These are phyloP conservation scores for Ageneiosus marmoratus DNA, from an alignment of 2,113 vertebrate species.

Conservation along the genomic window DNA sequence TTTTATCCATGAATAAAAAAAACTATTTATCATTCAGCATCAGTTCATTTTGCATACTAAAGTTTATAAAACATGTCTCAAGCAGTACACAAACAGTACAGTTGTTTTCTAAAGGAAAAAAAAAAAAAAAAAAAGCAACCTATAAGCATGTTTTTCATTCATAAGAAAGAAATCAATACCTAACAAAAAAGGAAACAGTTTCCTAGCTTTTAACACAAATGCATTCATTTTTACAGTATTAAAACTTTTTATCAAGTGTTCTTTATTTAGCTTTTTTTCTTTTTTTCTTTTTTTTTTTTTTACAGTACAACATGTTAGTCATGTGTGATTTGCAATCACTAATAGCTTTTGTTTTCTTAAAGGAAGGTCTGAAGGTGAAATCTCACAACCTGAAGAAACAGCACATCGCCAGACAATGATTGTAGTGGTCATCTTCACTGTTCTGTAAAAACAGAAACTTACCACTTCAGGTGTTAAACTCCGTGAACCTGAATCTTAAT, in stretches of 20 bases:
- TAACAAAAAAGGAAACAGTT: slow-evolving; percentile 1
- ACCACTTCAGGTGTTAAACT: slow-evolving; percentile 43
- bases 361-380: slow-evolving; percentile 33
- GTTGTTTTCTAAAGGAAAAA: neutral
- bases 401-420: slow-evolving; percentile 38
- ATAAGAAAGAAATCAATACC: slow-evolving; percentile 21
- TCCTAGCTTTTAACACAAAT: slow-evolving; percentile 24
- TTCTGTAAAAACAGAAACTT: slow-evolving; percentile 48
- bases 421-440: slow-evolving; percentile 34
- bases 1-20: slow-evolving; percentile 52
- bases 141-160: slow-evolving; percentile 10
- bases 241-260: slow-evolving; percentile 29
- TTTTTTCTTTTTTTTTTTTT: slow-evolving; percentile 5
- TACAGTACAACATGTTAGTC: slow-evolving; percentile 40
- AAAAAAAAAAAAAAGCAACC: slow-evolving; percentile 18
- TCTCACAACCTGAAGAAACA: slow-evolving; percentile 44
- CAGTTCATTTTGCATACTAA: slow-evolving; percentile 46
- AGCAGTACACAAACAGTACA: slow-evolving; percentile 19
- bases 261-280: slow-evolving; percentile 37
- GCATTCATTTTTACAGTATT: slow-evolving; percentile 29
- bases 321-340: slow-evolving; percentile 10
- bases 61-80: slow-evolving; percentile 42
- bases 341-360: slow-evolving; percentile 28
- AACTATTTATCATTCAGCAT: slow-evolving; percentile 53
- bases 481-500: slow-evolving; percentile 54